Percentiles rank a stretch among this genome's conserved stretches.
These are phyloP conservation scores for Lagopus leucura DNA, from an alignment of 2,113 vertebrate genomes.

Conservation along the genomic window DNA sequence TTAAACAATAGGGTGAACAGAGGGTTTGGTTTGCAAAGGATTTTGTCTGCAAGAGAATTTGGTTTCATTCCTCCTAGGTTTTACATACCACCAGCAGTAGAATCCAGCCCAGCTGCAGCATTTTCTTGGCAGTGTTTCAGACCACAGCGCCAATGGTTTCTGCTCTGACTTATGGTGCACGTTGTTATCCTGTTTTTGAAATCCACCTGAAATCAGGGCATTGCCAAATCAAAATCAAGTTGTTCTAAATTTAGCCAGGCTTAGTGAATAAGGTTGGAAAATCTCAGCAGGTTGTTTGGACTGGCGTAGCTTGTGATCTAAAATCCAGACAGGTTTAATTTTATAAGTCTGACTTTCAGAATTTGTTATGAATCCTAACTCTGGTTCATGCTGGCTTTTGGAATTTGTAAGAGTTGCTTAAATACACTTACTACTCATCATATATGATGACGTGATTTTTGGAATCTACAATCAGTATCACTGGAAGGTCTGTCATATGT, in stretches of 20 bases:
- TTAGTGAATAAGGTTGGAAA: not conserved
- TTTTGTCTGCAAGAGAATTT: not conserved
- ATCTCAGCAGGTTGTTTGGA: not conserved
- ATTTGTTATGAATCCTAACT: not conserved
- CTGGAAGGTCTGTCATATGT: not conserved
- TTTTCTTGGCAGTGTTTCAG: not conserved
- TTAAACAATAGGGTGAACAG: not conserved
- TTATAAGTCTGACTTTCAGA: not conserved
- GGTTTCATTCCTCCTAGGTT: not conserved
- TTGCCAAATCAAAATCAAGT: not conserved
- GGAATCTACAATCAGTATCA: not conserved
- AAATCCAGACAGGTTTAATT: not conserved
- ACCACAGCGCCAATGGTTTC: not conserved
- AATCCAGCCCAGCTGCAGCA: not conserved
- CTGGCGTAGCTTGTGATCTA: not conserved
- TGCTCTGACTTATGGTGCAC: not conserved
- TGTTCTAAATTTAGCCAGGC: not conserved
- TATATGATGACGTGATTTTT: not conserved
- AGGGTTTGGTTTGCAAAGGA: not conserved
- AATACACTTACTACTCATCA: not conserved
- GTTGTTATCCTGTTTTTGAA: not conserved
- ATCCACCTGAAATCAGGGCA: not conserved
- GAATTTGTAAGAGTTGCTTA: not conserved
- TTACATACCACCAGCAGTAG: not conserved
- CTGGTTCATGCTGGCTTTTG: not conserved